A percentile compares a stretch with the other conserved stretches of the same genome.
Evolutionary conservation across 2,797 vertebrate species (phyloP).

Genomic region (Sebastes dallii): DNA sequence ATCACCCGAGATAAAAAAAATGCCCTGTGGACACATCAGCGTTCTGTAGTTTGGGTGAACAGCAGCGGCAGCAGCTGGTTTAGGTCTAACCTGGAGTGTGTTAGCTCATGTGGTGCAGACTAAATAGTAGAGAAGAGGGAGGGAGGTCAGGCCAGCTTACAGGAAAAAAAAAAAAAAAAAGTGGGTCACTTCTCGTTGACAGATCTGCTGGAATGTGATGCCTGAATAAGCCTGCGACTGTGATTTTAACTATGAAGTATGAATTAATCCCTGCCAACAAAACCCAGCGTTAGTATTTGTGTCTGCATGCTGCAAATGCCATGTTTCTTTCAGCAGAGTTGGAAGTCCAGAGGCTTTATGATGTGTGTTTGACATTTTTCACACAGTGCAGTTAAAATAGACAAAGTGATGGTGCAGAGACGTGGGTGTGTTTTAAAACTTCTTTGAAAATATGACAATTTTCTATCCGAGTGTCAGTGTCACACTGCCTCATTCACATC

Average conservation of each 20-base stretch:
- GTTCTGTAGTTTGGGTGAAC: neutral
- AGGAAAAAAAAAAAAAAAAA: slow-evolving; percentile 29
- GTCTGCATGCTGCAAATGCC: slow-evolving; percentile 9
- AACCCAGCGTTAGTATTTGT: neutral
- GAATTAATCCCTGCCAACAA: slow-evolving; percentile 18
- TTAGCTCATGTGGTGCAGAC: slow-evolving; percentile 51
- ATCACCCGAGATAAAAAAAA: neutral
- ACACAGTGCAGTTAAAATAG: neutral
- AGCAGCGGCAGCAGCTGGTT: slow-evolving; percentile 30
- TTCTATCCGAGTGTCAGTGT: neutral
- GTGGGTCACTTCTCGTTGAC: slow-evolving; percentile 37
- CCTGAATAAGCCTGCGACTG: slow-evolving; percentile 19
- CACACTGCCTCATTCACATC: neutral
- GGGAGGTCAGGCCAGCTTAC: slow-evolving; percentile 18
- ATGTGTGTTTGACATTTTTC: slow-evolving; percentile 6
- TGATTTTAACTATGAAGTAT: slow-evolving; percentile 38
- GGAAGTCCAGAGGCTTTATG: neutral
- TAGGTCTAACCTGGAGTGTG: slow-evolving; percentile 23
- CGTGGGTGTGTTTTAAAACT: neutral
- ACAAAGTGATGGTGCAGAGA: neutral
- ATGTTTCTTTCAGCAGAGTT: neutral
- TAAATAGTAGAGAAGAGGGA: slow-evolving; percentile 41
- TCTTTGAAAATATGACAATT: neutral
- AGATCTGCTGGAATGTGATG: slow-evolving; percentile 51
- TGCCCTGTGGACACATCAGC: neutral